Conservation (phyloP, 2,113 vertebrate genomes). For the Romanogobio albipinnatus region DNA sequence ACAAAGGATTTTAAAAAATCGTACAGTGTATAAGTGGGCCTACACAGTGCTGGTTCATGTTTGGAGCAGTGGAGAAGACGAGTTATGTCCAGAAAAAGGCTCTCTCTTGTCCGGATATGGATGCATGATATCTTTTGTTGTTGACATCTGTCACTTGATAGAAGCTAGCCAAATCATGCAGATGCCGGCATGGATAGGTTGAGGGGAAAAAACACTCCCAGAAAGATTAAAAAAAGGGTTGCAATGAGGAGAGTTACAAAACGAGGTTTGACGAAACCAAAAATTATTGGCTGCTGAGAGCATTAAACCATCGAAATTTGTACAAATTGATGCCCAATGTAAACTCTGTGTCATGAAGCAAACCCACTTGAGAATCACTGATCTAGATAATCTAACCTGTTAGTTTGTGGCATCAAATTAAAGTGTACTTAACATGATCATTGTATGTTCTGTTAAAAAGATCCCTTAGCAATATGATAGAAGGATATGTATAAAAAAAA, state of each 20-base stretch:
- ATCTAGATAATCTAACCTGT: background rate
- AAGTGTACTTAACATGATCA: constrained; percentile 19
- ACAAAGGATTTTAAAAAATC: too few relatives aligned
- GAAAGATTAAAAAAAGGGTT: background rate
- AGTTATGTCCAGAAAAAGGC: background rate
- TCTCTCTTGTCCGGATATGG: background rate
- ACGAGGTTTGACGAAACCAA: background rate
- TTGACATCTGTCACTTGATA: background rate
- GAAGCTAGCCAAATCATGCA: background rate
- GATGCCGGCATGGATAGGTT: background rate
- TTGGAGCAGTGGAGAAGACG: too few relatives aligned
- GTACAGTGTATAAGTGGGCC: too few relatives aligned
- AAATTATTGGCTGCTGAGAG: background rate
- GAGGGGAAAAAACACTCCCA: background rate
- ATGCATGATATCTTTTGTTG: background rate
- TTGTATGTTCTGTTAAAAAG: background rate
- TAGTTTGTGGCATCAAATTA: background rate
- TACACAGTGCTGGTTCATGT: background rate
- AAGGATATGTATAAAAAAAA: background rate
- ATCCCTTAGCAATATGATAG: background rate
- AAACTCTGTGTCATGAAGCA: background rate
- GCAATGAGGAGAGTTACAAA: background rate
- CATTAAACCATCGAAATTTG: background rate
- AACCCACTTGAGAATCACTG: constrained; percentile 13
- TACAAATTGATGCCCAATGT: background rate